These are phyloP conservation scores for Fragum whitleyi DNA, from an alignment of 2,888 invertebrate genomes.

Conservation along the genomic window DNA sequence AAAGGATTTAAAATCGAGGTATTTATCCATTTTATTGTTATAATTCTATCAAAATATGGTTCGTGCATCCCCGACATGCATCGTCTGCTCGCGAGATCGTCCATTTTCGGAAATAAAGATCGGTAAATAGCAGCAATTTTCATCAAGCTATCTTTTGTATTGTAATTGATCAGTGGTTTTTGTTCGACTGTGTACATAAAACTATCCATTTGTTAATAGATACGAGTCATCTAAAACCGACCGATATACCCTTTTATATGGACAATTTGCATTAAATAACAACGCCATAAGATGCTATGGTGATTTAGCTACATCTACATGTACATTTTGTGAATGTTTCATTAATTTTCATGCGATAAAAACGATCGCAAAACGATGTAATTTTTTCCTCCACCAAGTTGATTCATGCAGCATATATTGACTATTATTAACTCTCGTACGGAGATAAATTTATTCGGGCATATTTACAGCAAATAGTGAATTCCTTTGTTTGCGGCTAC, in stretches of 20 bases:
- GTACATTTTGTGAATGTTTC: constrained; percentile 38
- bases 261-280: constrained; percentile 34
- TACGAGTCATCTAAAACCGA: constrained; percentile 46
- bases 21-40: constrained; percentile 40
- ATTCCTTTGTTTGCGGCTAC: constrained; percentile 61
- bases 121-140: constrained; percentile 15
- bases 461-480: constrained; percentile 61
- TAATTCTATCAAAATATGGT: not conserved
- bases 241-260: constrained; percentile 9
- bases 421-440: constrained; percentile 57
- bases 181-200: constrained; percentile 55
- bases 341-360: constrained; percentile 36
- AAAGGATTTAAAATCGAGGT: constrained; percentile 56
- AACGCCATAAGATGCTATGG: constrained; percentile 19
- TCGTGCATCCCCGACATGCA: constrained; percentile 5
- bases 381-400: constrained; percentile 44
- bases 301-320: constrained; percentile 36
- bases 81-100: not conserved
- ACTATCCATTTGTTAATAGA: constrained; percentile 50
- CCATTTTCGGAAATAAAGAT: constrained; percentile 12
- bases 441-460: constrained; percentile 64
- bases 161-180: constrained; percentile 38
- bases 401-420: constrained; percentile 63
- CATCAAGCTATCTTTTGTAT: constrained; percentile 32
- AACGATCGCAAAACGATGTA: constrained; percentile 49